Conservation (phyloP, 2,797 vertebrate genomes). For the Hyperoplus immaculatus region DNA sequence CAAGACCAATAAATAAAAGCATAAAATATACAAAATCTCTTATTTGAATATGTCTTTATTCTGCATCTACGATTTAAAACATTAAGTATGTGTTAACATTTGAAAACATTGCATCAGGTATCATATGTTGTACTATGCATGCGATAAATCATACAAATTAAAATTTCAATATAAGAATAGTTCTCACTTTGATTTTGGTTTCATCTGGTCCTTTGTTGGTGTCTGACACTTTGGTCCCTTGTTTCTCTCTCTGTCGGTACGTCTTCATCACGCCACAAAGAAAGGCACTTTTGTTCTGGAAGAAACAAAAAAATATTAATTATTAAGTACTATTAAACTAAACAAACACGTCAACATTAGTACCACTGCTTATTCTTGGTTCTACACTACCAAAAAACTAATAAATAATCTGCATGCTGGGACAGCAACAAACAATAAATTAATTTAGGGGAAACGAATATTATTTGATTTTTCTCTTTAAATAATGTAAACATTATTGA, state of each 20-base stretch:
- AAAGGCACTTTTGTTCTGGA: slow-evolving; percentile 99
- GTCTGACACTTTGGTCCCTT: slow-evolving; percentile 99
- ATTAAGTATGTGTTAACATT: background rate
- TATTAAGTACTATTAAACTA: background rate
- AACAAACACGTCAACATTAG: background rate
- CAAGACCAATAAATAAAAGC: background rate
- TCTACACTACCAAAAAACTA: background rate
- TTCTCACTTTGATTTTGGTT: slow-evolving; percentile 94
- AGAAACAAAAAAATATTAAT: slow-evolving; percentile 20
- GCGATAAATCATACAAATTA: background rate
- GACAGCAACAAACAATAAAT: background rate
- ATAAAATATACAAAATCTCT: background rate
- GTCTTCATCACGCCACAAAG: slow-evolving; percentile 99
- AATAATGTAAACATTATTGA: background rate
- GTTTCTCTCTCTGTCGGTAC: slow-evolving; percentile 99
- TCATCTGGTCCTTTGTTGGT: slow-evolving; percentile 99
- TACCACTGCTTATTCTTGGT: slow-evolving; percentile 1
- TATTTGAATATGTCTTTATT: background rate
- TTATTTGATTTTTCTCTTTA: too few species aligned
- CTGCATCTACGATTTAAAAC: background rate
- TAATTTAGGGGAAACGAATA: background rate
- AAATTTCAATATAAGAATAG: background rate
- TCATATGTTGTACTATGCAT: background rate
- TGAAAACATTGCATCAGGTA: background rate
- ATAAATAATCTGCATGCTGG: background rate